Base-by-base conservation (phyloP, 23 tunicate genomes). In the Trididemnum nubilum region DNA sequence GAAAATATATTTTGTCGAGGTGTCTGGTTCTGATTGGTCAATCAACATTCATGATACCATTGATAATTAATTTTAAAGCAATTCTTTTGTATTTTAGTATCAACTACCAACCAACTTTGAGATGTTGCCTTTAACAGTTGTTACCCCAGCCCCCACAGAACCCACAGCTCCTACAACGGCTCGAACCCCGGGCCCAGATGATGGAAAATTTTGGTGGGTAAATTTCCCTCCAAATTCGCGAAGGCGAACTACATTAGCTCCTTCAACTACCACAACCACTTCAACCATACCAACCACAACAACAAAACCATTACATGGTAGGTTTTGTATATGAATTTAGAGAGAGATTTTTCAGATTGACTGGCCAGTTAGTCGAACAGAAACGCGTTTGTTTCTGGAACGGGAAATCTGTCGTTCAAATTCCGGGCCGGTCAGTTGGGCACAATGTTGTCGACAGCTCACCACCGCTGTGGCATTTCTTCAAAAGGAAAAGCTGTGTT, bases 161-260 rank as follows among this genome's bases (percentile, higher is more conserved):
- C 30, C 86, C 12, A 26, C 73, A 18, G 81, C 65, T 18, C 19
- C 87, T 26, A 82, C 93, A 2, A 79, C 88, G 0, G 61, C 97
- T 24, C 65, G 37, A 12, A 86, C 97, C 18, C 73, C 49, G 36
- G 92, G 86, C n/a, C 77, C 81, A 1, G 73, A 87, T 64, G 61
- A 76, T 35, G 86, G 82, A 25, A 73, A 30, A 21, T 86, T 80
- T 32, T 86, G 91, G 85, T 86, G 85, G 85, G 85, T 86, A 31
- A 33, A 23, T 2, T 69, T 76, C 19, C 78, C 91, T 38, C 81
- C 81, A 0, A 51, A 34, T 34, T 24, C 38, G 2, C 2, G 3
- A 5, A 75, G 23, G 40, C 25, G 29, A 27, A 28, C 80, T 3
- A 78, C 83, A 2, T 36, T 64, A 2, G 24, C 79, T 15, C 24